Conservation (phyloP, 2,113 vertebrate species). For the Turdus rufiventris region DNA sequence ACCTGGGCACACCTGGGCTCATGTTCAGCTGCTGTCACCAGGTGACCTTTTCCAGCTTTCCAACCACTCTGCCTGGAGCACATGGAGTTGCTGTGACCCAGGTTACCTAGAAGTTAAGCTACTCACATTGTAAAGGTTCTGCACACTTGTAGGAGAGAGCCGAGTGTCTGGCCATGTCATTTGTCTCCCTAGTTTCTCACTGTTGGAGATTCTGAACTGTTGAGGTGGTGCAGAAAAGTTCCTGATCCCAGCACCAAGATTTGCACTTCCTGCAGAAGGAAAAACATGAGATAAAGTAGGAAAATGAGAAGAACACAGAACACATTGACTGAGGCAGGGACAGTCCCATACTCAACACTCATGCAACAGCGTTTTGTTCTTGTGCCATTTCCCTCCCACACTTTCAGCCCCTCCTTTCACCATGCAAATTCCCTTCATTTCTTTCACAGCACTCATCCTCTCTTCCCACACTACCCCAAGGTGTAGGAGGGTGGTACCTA, state of each 20-base stretch:
- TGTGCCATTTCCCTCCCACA: not conserved
- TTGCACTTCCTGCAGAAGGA: not conserved
- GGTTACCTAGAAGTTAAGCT: not conserved
- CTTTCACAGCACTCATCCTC: not conserved
- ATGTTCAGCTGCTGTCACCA: not conserved
- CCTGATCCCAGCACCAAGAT: not conserved
- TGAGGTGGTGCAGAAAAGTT: not conserved
- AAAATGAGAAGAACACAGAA: not conserved
- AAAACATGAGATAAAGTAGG: not conserved
- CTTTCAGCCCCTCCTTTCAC: not conserved
- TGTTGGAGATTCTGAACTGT: not conserved
- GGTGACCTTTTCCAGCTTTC: not conserved
- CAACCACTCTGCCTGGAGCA: not conserved
- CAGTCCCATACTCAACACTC: not conserved
- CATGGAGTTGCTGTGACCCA: not conserved
- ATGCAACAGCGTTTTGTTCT: not conserved
- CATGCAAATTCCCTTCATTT: not conserved
- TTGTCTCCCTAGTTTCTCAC: not conserved
- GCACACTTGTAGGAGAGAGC: not conserved
- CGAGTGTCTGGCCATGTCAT: not conserved
- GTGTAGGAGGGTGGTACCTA: not conserved
- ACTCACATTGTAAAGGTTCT: conserved; percentile 4
- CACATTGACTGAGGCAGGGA: not conserved
- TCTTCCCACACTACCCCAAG: not conserved
- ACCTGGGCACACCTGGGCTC: not conserved